Evolutionary conservation across 2,888 invertebrate genomes (phyloP).

Genomic region (Agriotes lineatus): DNA sequence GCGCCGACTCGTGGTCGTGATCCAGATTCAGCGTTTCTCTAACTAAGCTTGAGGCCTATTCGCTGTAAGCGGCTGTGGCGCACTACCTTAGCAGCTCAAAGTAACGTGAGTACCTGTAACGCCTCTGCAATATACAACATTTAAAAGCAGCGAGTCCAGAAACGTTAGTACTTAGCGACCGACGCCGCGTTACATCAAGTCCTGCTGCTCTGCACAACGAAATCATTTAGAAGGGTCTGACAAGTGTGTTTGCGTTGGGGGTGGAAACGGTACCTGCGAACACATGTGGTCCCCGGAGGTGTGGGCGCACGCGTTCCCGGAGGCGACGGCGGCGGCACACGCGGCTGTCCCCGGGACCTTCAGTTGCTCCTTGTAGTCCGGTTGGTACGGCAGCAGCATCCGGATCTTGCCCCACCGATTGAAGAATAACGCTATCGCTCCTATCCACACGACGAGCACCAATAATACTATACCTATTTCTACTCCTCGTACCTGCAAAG

Average conservation of each 20-base stretch:
- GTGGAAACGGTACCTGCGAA: slow-evolving; percentile 69
- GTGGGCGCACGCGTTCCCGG: slow-evolving; percentile 70
- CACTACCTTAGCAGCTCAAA: slow-evolving; percentile 10
- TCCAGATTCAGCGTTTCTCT: too few species aligned
- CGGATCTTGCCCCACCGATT: slow-evolving; percentile 92
- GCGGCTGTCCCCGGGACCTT: slow-evolving; percentile 83
- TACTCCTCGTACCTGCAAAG: slow-evolving; percentile 83
- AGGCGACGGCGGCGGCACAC: slow-evolving; percentile 71
- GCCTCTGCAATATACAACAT: slow-evolving; percentile 17
- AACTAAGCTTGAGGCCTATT: too few species aligned
- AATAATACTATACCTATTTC: slow-evolving; percentile 90
- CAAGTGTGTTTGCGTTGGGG: not conserved
- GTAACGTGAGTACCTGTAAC: slow-evolving; percentile 14
- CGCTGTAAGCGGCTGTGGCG: too few species aligned
- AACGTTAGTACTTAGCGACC: slow-evolving; percentile 33
- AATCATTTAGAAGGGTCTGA: not conserved
- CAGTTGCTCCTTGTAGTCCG: slow-evolving; percentile 90
- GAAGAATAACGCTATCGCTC: slow-evolving; percentile 88
- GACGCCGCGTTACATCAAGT: slow-evolving; percentile 27
- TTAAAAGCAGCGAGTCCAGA: slow-evolving; percentile 34
- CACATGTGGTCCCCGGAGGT: slow-evolving; percentile 71
- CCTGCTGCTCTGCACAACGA: slow-evolving; percentile 20
- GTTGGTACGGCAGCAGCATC: slow-evolving; percentile 92
- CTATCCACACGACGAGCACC: slow-evolving; percentile 86
- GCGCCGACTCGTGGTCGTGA: too few species aligned